Base-by-base conservation (phyloP, 2,113 vertebrate species). In the Lophotis ruficrista region DNA sequence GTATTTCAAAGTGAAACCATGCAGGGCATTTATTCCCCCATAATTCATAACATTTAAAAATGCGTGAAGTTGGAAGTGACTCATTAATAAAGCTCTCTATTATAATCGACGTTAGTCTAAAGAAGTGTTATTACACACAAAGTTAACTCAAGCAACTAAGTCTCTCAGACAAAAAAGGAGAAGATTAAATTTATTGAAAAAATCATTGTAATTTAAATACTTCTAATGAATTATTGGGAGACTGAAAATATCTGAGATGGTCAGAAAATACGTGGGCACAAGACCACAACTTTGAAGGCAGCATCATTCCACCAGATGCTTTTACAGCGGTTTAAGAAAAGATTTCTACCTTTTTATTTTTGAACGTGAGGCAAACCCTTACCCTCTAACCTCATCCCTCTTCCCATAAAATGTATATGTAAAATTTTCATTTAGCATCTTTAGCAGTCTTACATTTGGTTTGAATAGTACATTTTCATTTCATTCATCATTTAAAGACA, bases 401-500 rank as follows among this genome's bases (percentile, higher is more conserved):
- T 80, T 92, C 48, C 92, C 84, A 65, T 33, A 94, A 93, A 94
- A 69, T 25, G 31, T 11, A 48, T 83, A 82, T 5, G 69, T 72
- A 97, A 95, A 95, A 95, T 87, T 98, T 96, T 94, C 92, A 97
- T 95, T 96, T 97, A 97, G 97, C 97, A 95, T 98, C 97, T 96
- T 94, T 97, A 97, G 97, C 97, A 95, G 96, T 97, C 97, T 97
- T 97, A 92, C 94, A 91, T 97, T 97, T 97, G 96, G 93, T 97
- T 97, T 96, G 97, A 98, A 98, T 90, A 97, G 98, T 98, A 98
- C 98, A 98, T 98, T 98, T 98, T 99, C 98, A 98, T 99, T 99
- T 99, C 98, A 99, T 99, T 99, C 98, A 99, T 99, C 99, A 99
- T 99, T 99, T 99, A 99, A 99, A 98, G 98, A 99, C 98, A 99